Percentiles rank a stretch among this genome's conserved stretches.
These are phyloP conservation scores for Columba janthina DNA, from an alignment of 2,113 vertebrate species.

Conservation along the genomic window DNA sequence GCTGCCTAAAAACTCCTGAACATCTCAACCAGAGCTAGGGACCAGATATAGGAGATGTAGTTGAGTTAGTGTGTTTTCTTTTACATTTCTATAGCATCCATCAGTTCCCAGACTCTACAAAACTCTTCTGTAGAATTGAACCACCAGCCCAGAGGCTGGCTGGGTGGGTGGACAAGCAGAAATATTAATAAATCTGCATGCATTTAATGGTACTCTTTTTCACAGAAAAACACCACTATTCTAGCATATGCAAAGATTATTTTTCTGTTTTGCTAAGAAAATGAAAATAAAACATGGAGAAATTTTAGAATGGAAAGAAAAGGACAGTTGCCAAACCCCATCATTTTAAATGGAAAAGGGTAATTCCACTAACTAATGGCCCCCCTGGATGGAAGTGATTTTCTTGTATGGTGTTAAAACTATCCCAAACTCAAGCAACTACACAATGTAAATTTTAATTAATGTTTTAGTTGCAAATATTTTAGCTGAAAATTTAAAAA, in stretches of 20 bases:
- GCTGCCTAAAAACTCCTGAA: neutral
- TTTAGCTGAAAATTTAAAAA: neutral
- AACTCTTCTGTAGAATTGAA: neutral
- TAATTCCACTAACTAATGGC: neutral
- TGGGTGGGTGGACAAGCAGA: accelerated
- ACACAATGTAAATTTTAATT: neutral
- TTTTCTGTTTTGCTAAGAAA: neutral
- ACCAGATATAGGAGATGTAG: neutral
- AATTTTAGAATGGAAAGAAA: neutral
- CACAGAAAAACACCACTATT: neutral
- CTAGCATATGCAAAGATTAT: accelerated
- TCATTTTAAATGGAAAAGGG: neutral
- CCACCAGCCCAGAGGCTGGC: neutral
- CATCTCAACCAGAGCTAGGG: neutral
- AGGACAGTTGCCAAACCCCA: neutral
- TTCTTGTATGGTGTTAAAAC: neutral
- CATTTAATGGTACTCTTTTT: neutral
- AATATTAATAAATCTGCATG: neutral
- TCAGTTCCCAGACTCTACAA: neutral
- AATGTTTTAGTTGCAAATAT: neutral
- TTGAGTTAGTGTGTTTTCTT: neutral
- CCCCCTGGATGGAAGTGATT: neutral
- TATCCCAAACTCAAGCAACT: neutral
- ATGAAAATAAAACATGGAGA: neutral
- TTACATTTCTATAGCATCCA: neutral